Conservation (phyloP, 2,888 invertebrate species). For the Erebia ligea region DNA sequence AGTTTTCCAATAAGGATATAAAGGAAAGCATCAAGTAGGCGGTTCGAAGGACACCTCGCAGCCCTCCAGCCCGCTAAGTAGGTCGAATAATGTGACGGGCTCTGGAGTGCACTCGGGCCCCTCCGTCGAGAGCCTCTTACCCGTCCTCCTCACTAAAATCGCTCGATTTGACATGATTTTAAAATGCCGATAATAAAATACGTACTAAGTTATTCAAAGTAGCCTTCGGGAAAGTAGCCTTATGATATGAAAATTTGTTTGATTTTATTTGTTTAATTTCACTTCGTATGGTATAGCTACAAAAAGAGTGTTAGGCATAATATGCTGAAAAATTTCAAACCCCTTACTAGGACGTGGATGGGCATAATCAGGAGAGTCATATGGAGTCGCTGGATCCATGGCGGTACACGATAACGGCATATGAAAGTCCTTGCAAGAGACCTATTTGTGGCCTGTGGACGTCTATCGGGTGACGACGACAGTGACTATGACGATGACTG, state of each 20-base stretch:
- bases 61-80: conserved; percentile 69
- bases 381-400: too few relatives aligned
- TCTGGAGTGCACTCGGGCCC: conserved; percentile 69
- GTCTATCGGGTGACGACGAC: too few relatives aligned
- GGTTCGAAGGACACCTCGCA: conserved; percentile 62
- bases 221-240: not conserved
- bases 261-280: not conserved
- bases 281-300: too few relatives aligned
- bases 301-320: too few relatives aligned
- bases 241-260: not conserved
- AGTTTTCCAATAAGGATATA: conserved; percentile 46
- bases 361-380: too few relatives aligned
- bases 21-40: conserved; percentile 44
- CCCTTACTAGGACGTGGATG: too few relatives aligned
- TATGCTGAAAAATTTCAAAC: too few relatives aligned
- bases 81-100: conserved; percentile 80
- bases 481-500: too few relatives aligned
- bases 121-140: conserved; percentile 63
- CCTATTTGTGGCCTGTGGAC: too few relatives aligned
- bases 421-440: too few relatives aligned
- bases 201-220: conserved; percentile 26
- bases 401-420: too few relatives aligned
- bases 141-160: conserved; percentile 75
- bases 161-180: conserved; percentile 82
- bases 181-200: conserved; percentile 72